These are phyloP conservation scores for Tretioscincus oriximinensis DNA, from an alignment of 2,113 vertebrate species.

Conservation along the genomic window DNA sequence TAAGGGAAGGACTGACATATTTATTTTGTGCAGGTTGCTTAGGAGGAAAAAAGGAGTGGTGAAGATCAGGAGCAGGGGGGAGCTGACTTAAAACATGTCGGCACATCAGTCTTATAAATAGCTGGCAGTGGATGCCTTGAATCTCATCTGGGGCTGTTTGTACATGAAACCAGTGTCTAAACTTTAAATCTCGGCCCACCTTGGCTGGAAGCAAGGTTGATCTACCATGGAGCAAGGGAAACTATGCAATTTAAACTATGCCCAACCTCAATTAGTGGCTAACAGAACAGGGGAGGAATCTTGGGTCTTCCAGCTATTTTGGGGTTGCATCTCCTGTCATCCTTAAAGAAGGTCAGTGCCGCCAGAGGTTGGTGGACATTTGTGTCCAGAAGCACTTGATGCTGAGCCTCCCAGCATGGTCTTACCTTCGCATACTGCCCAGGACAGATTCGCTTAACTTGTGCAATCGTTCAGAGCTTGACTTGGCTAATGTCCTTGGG, in stretches of 20 bases:
- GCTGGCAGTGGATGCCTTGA: background rate
- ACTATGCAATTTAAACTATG: no score
- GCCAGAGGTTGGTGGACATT: background rate
- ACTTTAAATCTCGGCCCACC: no score
- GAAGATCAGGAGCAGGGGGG: background rate
- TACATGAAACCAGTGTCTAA: background rate
- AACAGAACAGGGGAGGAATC: background rate
- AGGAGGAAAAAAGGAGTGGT: background rate
- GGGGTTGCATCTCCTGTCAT: background rate
- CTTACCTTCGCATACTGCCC: background rate
- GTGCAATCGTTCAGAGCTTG: no score
- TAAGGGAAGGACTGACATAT: background rate
- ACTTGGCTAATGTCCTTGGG: background rate
- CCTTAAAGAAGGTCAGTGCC: background rate
- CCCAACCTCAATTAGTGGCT: background rate
- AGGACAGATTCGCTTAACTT: background rate
- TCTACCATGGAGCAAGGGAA: no score
- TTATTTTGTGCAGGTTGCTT: conserved; percentile 11
- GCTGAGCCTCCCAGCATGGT: background rate
- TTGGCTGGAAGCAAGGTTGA: no score
- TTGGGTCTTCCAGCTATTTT: background rate
- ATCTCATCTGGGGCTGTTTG: background rate
- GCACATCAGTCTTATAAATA: background rate
- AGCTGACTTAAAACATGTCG: background rate
- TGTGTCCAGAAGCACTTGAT: background rate